phyloP scores from a whole-genome alignment of 2,888 invertebrate species.

The Meandrusa payeni region DNA sequence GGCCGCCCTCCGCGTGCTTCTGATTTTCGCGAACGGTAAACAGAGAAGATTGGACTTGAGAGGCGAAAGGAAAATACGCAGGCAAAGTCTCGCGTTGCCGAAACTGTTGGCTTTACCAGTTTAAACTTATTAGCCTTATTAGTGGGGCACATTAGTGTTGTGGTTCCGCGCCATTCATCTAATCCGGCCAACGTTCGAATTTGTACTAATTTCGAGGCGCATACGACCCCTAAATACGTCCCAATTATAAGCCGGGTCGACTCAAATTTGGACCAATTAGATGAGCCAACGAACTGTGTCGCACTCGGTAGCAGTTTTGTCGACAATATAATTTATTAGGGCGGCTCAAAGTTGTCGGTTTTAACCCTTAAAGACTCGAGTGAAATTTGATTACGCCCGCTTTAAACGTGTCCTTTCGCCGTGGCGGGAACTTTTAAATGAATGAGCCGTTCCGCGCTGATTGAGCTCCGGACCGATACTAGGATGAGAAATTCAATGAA shows the following conservation, averaged over 20 bases:
- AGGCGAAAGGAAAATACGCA: no score
- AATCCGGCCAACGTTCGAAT: slow-evolving; percentile 65
- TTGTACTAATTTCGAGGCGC: slow-evolving; percentile 68
- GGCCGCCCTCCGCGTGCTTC: no score
- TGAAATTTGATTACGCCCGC: slow-evolving; percentile 77
- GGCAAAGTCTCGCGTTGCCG: no score
- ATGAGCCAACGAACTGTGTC: slow-evolving; percentile 79
- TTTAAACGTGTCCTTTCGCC: slow-evolving; percentile 69
- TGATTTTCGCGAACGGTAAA: no score
- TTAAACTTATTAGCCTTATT: slow-evolving; percentile 67
- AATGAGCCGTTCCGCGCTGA: slow-evolving; percentile 49
- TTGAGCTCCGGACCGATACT: slow-evolving; percentile 17
- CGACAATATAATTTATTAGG: slow-evolving; percentile 80
- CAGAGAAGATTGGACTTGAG: no score
- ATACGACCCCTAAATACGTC: slow-evolving; percentile 59
- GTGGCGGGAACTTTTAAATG: slow-evolving; percentile 64
- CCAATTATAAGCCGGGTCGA: slow-evolving; percentile 75
- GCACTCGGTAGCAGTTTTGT: slow-evolving; percentile 77
- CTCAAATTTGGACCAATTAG: slow-evolving; percentile 78
- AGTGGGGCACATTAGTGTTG: slow-evolving; percentile 62
- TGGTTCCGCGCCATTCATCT: slow-evolving; percentile 50
- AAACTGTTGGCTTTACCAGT: slow-evolving; percentile 55
- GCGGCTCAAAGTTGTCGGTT: slow-evolving; percentile 74
- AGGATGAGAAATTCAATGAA: slow-evolving; percentile 26
- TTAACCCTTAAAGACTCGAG: slow-evolving; percentile 78